A percentile compares a stretch with the other conserved stretches of the same genome.
Evolutionary conservation across 1,140 invertebrate species (phyloP).

Genomic region (Hycleus cichorii): DNA sequence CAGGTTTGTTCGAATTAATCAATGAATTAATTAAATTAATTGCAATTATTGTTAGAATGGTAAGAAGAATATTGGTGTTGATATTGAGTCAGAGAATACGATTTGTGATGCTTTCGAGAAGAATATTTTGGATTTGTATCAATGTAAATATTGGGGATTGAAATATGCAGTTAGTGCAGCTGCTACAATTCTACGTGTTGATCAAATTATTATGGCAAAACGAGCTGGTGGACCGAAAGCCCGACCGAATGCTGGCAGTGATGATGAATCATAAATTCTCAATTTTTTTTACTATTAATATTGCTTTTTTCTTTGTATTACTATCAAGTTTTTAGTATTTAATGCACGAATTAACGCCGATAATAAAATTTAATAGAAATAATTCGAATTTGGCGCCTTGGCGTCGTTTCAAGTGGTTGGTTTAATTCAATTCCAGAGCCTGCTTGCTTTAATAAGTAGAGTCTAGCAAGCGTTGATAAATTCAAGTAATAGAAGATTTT

Average conservation of each 20-base stretch:
- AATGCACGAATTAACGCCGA: too few species aligned
- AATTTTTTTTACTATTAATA: too few species aligned
- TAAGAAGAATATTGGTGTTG: conserved; percentile 75
- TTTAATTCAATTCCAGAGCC: too few species aligned
- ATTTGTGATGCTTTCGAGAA: conserved; percentile 67
- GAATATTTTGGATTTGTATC: conserved; percentile 77
- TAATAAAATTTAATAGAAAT: not conserved
- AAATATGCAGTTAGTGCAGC: conserved; percentile 93
- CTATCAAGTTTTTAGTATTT: too few species aligned
- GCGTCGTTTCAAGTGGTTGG: too few species aligned
- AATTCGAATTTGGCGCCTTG: too few species aligned
- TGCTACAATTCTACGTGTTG: conserved; percentile 90
- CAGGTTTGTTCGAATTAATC: conserved; percentile 43
- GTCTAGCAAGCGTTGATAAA: too few species aligned
- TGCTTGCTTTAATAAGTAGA: too few species aligned
- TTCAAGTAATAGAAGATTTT: too few species aligned
- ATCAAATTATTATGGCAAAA: conserved; percentile 99
- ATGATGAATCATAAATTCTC: conserved; percentile 53
- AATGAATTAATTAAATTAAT: not conserved
- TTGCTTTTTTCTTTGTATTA: too few species aligned
- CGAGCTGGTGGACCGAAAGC: conserved; percentile 91
- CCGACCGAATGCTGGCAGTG: conserved; percentile 53
- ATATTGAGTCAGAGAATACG: conserved; percentile 72
- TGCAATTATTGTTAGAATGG: conserved; percentile 52
- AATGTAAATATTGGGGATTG: conserved; percentile 86